phyloP scores from a whole-genome alignment of 2,797 vertebrate genomes.

The Sebastiscus albofasciatus region DNA sequence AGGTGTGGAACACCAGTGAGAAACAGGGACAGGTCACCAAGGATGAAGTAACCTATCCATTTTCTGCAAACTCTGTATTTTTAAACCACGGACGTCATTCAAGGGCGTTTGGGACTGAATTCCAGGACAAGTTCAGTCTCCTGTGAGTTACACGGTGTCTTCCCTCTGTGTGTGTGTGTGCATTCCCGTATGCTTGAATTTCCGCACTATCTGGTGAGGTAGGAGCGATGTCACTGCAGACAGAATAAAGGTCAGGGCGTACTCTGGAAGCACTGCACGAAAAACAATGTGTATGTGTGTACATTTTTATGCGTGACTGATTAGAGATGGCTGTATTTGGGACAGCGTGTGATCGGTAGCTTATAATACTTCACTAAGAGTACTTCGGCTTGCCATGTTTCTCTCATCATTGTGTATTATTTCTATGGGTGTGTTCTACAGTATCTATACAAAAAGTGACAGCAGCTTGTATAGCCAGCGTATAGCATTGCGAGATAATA shows the following conservation, averaged over 20 bases:
- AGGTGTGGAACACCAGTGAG: constrained; percentile 37
- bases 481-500: background rate
- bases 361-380: background rate
- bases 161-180: constrained; percentile 27
- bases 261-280: constrained; percentile 55
- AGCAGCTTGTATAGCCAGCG: background rate
- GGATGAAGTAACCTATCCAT: constrained; percentile 66
- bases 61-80: constrained; percentile 79
- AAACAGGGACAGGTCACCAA: constrained; percentile 72
- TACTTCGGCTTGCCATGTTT: background rate
- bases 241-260: constrained; percentile 77
- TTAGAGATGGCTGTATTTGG: constrained; percentile 39
- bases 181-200: constrained; percentile 62
- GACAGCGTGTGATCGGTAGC: background rate
- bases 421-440: background rate
- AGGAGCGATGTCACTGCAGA: constrained; percentile 75
- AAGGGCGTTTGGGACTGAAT: constrained; percentile 70
- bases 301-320: constrained; percentile 16
- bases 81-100: constrained; percentile 74
- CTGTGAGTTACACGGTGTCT: constrained; percentile 62
- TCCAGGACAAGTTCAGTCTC: constrained; percentile 75
- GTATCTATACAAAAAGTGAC: background rate
- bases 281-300: constrained; percentile 51
- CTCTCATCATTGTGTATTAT: background rate
- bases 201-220: constrained; percentile 73